These are phyloP conservation scores for Drosophila pegasa DNA, from an alignment of 2,888 invertebrate species.

Conservation along the genomic window DNA sequence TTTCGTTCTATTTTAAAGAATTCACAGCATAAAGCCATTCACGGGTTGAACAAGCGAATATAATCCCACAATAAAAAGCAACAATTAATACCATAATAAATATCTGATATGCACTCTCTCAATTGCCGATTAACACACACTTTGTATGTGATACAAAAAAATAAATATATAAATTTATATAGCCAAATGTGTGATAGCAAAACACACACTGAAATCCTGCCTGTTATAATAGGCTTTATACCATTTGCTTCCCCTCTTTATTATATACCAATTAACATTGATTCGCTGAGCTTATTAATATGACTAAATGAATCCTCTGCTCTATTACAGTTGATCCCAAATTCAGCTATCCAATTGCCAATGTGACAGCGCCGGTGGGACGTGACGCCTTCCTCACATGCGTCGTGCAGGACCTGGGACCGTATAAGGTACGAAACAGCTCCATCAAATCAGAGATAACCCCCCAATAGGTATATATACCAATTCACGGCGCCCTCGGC, in stretches of 20 bases:
- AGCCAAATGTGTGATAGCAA: not conserved
- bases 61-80: not conserved
- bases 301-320: constrained; percentile 35
- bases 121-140: constrained; percentile 1
- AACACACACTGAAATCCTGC: constrained; percentile 6
- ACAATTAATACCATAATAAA: constrained; percentile 6
- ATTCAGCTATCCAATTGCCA: constrained; percentile 88
- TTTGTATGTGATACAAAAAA: not conserved
- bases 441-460: constrained; percentile 42
- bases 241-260: constrained; percentile 3
- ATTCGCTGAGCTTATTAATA: constrained; percentile 39
- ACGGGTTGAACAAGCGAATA: not conserved
- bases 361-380: constrained; percentile 89
- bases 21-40: not conserved
- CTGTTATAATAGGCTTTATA: constrained; percentile 4
- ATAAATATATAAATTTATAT: not conserved
- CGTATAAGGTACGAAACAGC: constrained; percentile 87
- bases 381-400: constrained; percentile 89
- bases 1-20: not conserved
- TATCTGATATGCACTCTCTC: constrained; percentile 1
- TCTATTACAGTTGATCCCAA: constrained; percentile 87
- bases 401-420: constrained; percentile 88
- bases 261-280: constrained; percentile 42
- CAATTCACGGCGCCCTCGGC: not conserved
- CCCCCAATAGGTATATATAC: not conserved